Base-by-base conservation (phyloP, 2,888 invertebrate genomes). In the Sepioteuthis lessoniana region DNA sequence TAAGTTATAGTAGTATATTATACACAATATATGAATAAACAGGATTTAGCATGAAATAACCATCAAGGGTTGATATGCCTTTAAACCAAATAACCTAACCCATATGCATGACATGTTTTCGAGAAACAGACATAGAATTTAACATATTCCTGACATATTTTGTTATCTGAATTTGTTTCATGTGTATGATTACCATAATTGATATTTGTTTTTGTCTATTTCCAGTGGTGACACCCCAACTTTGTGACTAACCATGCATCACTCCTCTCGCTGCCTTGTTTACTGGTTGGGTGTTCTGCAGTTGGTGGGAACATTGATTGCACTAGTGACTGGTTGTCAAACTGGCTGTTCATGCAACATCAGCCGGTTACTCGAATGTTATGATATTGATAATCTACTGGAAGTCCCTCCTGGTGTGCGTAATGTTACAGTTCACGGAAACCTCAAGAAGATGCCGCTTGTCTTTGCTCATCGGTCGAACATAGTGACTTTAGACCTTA, bases 401-500 rank as follows among this genome's bases (percentile, higher is more conserved):
- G 91, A 55, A 28, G 28, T 93, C 35, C 93, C 93, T n/a, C 50
- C 50, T 47, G 31, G 50, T 28, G 60, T 50, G 13, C 93, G 60
- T 31, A 93, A 93, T 35, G 50, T 55, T 55, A 93, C 93, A 46
- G 42, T 93, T 0, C 46, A 93, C 10, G 93, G 93, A 37, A 37
- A 28, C 50, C 93, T 93, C 31, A 35, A n/a, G 31, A 50, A 50
- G 16, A 38, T 93, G 31, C 37, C 93, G 4, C 37, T 28, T 19
- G 37, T 35, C 28, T 60, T 50, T 60, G 37, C 37, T 35, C 35
- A n/a, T 10, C 37, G 21, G 28, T n/a, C 76, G 25, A 16, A 47
- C n/a, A 16, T 94, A 13, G 46, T 50, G 21, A 94, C 93, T 35
- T 93, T 96, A n/a, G 95, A 95, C 94, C 93, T 96, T 8, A 95